phyloP scores from a whole-genome alignment of 2,888 invertebrate genomes.

The Apoderus coryli region DNA sequence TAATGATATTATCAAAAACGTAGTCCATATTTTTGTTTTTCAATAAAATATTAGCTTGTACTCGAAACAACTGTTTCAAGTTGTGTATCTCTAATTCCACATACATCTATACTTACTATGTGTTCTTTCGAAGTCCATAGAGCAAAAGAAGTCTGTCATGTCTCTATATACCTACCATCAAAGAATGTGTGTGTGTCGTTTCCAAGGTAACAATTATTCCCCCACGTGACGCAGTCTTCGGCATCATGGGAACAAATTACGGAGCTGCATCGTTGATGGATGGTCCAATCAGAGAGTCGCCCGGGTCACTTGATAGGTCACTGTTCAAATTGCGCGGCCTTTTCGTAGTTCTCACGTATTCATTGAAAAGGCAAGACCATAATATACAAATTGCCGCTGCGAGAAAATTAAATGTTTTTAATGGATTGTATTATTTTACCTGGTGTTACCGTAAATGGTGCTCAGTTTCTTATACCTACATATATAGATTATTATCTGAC shows the following conservation, averaged over 20 bases:
- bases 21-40: too few species aligned
- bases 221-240: conserved; percentile 29
- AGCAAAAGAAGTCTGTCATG: background rate
- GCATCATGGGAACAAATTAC: conserved; percentile 40
- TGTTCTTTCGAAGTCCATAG: too few species aligned
- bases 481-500: too few species aligned
- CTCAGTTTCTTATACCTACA: too few species aligned
- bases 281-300: conserved; percentile 41
- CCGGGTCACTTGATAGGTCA: conserved; percentile 10
- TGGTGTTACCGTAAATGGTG: conserved; percentile 8
- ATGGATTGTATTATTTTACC: conserved; percentile 7
- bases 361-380: conserved; percentile 8
- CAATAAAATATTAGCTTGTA: too few species aligned
- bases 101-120: too few species aligned
- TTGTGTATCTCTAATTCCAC: too few species aligned
- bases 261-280: conserved; percentile 37
- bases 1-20: too few species aligned
- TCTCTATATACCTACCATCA: conserved; percentile 1
- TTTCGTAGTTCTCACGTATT: conserved; percentile 5
- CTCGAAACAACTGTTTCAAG: too few species aligned
- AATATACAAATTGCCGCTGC: conserved; percentile 8
- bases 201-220: conserved; percentile 35
- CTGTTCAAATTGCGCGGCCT: conserved; percentile 10
- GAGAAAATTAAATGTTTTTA: conserved; percentile 9
- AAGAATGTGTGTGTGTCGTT: conserved; percentile 14